Percentiles rank a stretch among this genome's conserved stretches.
phyloP scores from a whole-genome alignment of 1,140 invertebrate genomes.

The Bombus consobrinus region DNA sequence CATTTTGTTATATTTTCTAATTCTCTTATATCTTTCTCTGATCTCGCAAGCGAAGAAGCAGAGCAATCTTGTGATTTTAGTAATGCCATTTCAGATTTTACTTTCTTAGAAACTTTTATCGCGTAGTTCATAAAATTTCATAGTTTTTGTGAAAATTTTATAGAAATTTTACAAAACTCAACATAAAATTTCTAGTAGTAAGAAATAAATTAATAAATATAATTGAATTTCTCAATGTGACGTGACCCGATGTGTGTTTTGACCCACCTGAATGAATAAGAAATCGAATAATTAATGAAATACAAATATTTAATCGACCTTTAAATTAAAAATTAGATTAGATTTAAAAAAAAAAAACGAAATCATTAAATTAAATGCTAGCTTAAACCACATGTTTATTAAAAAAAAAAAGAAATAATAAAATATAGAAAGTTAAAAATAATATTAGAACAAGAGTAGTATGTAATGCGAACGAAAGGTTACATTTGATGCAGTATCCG shows the following conservation, averaged over 20 bases:
- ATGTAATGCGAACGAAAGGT: neutral
- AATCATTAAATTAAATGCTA: no score
- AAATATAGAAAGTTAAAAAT: neutral
- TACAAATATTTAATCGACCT: neutral
- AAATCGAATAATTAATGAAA: no score
- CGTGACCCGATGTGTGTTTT: no score
- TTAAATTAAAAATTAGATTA: neutral
- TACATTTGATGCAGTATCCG: neutral
- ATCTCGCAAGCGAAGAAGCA: neutral
- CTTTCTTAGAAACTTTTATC: neutral
- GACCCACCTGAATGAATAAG: accelerated
- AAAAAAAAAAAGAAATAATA: neutral
- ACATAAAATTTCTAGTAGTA: no score
- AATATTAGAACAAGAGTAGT: neutral
- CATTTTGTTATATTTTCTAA: neutral
- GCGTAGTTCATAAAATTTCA: neutral
- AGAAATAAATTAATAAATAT: no score
- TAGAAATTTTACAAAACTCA: neutral
- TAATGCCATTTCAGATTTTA: neutral
- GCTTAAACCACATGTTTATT: neutral
- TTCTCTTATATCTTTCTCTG: neutral
- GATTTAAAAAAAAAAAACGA: no score
- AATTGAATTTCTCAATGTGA: no score
- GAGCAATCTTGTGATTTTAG: neutral
- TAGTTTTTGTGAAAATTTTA: neutral